Evolutionary conservation across 2,113 vertebrate species (phyloP).

Genomic region (Dolichallabes microphthalmus): DNA sequence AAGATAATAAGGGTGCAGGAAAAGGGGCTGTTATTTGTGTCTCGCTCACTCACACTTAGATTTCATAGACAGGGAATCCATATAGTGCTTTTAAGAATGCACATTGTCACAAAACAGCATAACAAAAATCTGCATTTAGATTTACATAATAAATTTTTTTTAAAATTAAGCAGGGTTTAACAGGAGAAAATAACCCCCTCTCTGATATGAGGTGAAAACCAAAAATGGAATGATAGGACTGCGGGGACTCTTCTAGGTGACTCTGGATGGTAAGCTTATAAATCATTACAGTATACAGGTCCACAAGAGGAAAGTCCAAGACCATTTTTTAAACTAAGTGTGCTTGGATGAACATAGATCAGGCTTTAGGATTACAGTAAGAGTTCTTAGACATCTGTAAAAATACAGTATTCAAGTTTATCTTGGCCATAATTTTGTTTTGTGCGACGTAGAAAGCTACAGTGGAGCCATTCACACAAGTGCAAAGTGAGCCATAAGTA

Average conservation of each 20-base stretch:
- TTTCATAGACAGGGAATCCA: not conserved
- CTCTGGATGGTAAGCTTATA: not conserved
- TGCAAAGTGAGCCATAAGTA: not conserved
- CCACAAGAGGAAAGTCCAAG: not conserved
- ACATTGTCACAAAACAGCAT: not conserved
- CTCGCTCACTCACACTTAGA: not conserved
- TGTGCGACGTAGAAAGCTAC: not conserved
- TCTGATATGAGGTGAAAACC: not conserved
- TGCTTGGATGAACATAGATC: not conserved
- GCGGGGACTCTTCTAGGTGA: not conserved
- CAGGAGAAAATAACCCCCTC: not conserved
- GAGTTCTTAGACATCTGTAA: not conserved
- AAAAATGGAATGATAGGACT: too few relatives aligned
- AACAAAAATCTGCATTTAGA: not conserved
- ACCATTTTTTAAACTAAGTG: not conserved
- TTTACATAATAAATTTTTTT: too few relatives aligned
- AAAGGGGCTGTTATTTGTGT: not conserved
- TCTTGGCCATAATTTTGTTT: not conserved
- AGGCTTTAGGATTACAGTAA: not conserved
- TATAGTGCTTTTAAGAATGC: not conserved
- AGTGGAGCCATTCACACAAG: not conserved
- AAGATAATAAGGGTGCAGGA: slow-evolving; percentile 20
- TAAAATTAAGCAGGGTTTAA: not conserved
- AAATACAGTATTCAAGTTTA: not conserved
- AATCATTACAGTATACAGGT: not conserved